These are phyloP conservation scores for Parauchenoglanis punctatus DNA, from an alignment of 2,797 vertebrate genomes.

Conservation along the genomic window DNA sequence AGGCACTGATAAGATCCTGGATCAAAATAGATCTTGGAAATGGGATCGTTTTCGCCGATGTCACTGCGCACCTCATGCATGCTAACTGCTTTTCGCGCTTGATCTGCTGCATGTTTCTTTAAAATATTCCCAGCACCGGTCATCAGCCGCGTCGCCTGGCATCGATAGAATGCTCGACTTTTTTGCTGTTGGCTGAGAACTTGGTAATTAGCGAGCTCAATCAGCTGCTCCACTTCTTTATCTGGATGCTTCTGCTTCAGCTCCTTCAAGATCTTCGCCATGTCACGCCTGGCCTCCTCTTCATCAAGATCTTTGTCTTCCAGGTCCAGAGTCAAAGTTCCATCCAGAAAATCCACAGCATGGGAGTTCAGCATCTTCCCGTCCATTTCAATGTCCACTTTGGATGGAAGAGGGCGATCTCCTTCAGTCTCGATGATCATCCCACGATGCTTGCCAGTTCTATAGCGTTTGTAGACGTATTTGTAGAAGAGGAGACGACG, in stretches of 20 bases:
- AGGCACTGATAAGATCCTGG: conserved; percentile 95
- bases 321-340: conserved; percentile 85
- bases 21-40: conserved; percentile 93
- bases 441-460: conserved; percentile 93
- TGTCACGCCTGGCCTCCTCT: conserved; percentile 93
- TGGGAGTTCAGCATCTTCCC: conserved; percentile 98
- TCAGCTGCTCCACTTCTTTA: conserved; percentile 96
- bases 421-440: conserved; percentile 98
- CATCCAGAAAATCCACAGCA: conserved; percentile 92
- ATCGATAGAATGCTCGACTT: conserved; percentile 96
- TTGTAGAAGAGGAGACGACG: conserved; percentile 97
- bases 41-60: conserved; percentile 83
- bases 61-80: conserved; percentile 96
- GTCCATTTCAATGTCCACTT: conserved; percentile 98
- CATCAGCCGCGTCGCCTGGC: conserved; percentile 97
- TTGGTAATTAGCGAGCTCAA: conserved; percentile 97
- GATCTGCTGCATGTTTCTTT: conserved; percentile 96
- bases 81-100: conserved; percentile 95
- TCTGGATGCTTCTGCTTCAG: conserved; percentile 98
- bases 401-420: conserved; percentile 89
- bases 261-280: conserved; percentile 97
- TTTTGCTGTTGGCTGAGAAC: conserved; percentile 98
- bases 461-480: conserved; percentile 97
- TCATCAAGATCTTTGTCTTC: conserved; percentile 95
- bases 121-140: conserved; percentile 97